Evolutionary conservation across 2,113 vertebrate genomes (phyloP).

Genomic region (Lynx canadensis): DNA sequence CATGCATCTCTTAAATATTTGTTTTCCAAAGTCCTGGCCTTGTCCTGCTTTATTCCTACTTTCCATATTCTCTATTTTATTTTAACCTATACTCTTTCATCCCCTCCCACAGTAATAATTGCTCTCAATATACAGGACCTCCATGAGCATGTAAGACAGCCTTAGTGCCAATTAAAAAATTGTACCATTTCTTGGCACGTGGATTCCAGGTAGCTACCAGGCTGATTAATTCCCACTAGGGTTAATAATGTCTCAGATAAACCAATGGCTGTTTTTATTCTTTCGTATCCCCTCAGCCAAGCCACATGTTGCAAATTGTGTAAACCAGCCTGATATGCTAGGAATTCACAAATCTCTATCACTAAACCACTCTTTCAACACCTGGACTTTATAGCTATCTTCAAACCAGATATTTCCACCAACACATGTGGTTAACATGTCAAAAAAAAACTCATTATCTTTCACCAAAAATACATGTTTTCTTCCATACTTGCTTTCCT

Average conservation of each 20-base stretch:
- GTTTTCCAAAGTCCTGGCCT: background rate
- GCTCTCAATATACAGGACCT: background rate
- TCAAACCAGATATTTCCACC: background rate
- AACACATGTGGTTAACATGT: background rate
- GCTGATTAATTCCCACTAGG: background rate
- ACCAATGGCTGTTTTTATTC: background rate
- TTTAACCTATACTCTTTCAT: background rate
- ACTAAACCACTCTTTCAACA: background rate
- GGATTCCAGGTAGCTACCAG: background rate
- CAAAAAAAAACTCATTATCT: background rate
- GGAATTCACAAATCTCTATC: background rate
- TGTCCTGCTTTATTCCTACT: background rate
- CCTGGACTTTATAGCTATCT: background rate
- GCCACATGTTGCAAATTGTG: background rate
- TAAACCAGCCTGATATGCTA: background rate
- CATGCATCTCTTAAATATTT: background rate
- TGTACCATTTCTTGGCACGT: background rate
- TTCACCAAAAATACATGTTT: background rate
- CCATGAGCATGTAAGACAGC: background rate
- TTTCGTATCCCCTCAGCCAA: background rate
- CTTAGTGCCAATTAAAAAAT: background rate
- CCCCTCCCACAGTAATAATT: background rate
- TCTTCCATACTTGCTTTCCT: background rate
- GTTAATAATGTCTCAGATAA: background rate
- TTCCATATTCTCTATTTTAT: background rate